These are phyloP conservation scores for Zaprionus taronus DNA, from an alignment of 1,140 invertebrate species.

Conservation along the genomic window DNA sequence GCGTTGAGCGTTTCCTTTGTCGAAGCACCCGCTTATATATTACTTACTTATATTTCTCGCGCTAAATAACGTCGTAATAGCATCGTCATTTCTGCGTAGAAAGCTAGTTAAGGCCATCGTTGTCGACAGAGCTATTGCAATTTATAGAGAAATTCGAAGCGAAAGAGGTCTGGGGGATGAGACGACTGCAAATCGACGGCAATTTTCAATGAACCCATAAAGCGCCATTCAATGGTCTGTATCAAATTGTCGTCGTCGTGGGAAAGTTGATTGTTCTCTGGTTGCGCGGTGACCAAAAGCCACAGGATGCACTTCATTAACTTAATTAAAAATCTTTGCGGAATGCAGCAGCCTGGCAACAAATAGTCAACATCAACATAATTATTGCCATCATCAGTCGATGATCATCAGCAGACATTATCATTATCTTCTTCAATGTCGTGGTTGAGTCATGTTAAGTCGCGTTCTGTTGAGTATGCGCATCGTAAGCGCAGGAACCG, in stretches of 20 bases:
- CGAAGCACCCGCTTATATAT: constrained; percentile 32
- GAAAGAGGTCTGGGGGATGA: constrained; percentile 1
- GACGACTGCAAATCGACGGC: constrained; percentile 11
- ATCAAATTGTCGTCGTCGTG: constrained; percentile 28
- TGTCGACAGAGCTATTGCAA: background rate
- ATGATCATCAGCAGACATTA: background rate
- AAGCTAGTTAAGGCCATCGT: background rate
- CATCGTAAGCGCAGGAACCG: constrained; percentile 58
- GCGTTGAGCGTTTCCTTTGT: constrained; percentile 30
- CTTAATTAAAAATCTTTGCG: constrained; percentile 74
- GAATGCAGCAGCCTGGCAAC: constrained; percentile 19
- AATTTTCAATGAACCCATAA: constrained; percentile 27
- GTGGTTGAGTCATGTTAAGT: constrained; percentile 36
- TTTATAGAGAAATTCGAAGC: background rate
- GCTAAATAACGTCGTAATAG: constrained; percentile 1
- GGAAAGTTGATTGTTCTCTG: constrained; percentile 31
- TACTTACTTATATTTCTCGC: background rate
- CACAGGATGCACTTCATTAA: constrained; percentile 79
- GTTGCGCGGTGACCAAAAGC: constrained; percentile 59
- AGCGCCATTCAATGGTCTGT: constrained; percentile 9
- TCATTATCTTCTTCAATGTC: constrained; percentile 20
- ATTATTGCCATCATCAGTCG: background rate
- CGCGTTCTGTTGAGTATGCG: constrained; percentile 28
- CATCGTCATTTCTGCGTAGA: background rate
- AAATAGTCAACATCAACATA: constrained; percentile 23